Percentiles rank a stretch among this genome's conserved stretches.
phyloP scores from a whole-genome alignment of 2,113 vertebrate species.

The Brachyhypopomus occidentalis region DNA sequence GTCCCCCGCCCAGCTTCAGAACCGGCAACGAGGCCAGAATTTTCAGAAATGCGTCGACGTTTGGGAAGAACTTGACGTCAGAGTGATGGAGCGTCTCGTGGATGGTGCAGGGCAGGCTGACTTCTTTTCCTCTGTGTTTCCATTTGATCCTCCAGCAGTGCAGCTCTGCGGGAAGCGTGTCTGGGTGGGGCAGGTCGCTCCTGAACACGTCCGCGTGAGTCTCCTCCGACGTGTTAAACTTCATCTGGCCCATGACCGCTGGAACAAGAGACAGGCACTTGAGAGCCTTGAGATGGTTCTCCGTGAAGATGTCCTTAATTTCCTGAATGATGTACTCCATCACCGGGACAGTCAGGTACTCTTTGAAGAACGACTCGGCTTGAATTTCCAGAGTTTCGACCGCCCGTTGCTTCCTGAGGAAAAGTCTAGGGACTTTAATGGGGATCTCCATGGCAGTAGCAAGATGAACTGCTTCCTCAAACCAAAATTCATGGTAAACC shows the following conservation, averaged over 20 bases:
- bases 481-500: conserved; percentile 97
- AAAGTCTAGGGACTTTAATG: conserved; percentile 83
- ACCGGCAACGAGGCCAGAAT: conserved; percentile 83
- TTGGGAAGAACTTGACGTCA: conserved; percentile 94
- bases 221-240: conserved; percentile 86
- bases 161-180: conserved; percentile 86
- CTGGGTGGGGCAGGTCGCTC: conserved; percentile 86
- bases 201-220: conserved; percentile 83
- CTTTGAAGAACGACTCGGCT: conserved; percentile 87
- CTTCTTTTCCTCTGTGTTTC: conserved; percentile 90
- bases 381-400: conserved; percentile 71
- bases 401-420: conserved; percentile 74
- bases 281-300: conserved; percentile 86
- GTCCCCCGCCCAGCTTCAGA: conserved; percentile 77
- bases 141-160: conserved; percentile 98
- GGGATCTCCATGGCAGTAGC: conserved; percentile 84
- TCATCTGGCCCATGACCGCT: conserved; percentile 86
- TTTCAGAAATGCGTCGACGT: conserved; percentile 84
- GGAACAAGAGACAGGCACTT: conserved; percentile 90
- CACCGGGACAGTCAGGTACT: conserved; percentile 84
- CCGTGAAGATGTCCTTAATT: conserved; percentile 85
- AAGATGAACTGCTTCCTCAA: conserved; percentile 87
- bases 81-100: conserved; percentile 86
- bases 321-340: conserved; percentile 83
- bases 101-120: conserved; percentile 82